Evolutionary conservation across 2,113 vertebrate genomes (phyloP).

Genomic region (Prochilodus magdalenae): DNA sequence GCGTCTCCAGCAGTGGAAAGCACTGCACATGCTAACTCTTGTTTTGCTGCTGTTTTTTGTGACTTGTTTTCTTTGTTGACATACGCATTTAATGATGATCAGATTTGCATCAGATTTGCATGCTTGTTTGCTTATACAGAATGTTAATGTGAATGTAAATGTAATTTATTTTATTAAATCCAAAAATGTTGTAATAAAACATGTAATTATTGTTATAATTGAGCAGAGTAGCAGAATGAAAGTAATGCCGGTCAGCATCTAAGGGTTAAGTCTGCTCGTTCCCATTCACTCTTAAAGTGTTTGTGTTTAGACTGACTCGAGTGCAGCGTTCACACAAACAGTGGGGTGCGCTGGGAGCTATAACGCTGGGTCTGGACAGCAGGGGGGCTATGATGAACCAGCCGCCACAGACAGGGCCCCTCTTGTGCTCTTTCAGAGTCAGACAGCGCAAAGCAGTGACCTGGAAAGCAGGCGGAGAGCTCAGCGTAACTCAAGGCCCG

Average conservation of each 20-base stretch:
- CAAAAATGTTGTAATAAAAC: too few species aligned
- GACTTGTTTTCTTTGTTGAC: too few species aligned
- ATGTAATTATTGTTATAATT: background rate
- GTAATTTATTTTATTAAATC: too few species aligned
- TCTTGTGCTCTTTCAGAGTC: conserved; percentile 59
- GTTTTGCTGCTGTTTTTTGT: too few species aligned
- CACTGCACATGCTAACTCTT: too few species aligned
- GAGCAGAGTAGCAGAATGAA: background rate
- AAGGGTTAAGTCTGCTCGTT: conserved; percentile 19
- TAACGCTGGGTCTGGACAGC: conserved; percentile 20
- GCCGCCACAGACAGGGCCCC: conserved; percentile 53
- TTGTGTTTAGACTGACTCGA: conserved; percentile 46
- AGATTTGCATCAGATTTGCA: too few species aligned
- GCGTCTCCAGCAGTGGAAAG: too few species aligned
- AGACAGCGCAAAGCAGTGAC: conserved; percentile 54
- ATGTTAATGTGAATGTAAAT: too few species aligned
- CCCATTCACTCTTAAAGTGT: conserved; percentile 29
- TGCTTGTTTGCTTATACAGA: too few species aligned
- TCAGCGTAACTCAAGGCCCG: conserved; percentile 59
- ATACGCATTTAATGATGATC: too few species aligned
- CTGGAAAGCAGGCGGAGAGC: conserved; percentile 54
- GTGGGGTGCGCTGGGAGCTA: conserved; percentile 33
- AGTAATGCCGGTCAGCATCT: background rate
- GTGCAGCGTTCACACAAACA: conserved; percentile 40
- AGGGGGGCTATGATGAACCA: conserved; percentile 38